A percentile compares a stretch with the other conserved stretches of the same genome.
Conservation (phyloP, 2,113 vertebrate species). For the Bothrops jararaca region DNA sequence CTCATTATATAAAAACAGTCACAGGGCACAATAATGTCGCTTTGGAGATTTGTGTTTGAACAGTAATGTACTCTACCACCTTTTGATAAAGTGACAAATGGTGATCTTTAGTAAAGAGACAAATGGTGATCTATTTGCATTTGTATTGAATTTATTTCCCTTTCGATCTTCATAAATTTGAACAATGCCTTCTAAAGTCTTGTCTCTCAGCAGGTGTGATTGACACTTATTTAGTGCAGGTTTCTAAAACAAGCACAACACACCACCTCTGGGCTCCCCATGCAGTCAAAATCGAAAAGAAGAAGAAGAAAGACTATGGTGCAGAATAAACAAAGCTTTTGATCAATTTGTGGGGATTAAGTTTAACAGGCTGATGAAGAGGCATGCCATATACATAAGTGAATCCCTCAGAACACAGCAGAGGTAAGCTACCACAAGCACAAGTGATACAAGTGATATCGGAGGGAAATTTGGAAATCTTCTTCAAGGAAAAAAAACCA, state of each 20-base stretch:
- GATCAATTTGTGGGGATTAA: conserved; percentile 16
- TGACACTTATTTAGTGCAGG: neutral
- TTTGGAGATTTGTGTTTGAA: neutral
- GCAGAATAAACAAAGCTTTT: conserved; percentile 26
- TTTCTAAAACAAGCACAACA: conserved; percentile 20
- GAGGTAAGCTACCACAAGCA: neutral
- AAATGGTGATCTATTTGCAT: neutral
- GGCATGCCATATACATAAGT: neutral
- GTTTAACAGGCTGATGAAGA: neutral
- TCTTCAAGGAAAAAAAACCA: neutral
- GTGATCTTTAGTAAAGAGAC: neutral
- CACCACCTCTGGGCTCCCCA: neutral
- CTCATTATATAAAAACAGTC: neutral
- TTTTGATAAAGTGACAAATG: conserved; percentile 3
- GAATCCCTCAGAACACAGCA: neutral
- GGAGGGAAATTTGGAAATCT: neutral
- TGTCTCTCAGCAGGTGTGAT: conserved; percentile 3
- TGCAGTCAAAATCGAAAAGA: neutral
- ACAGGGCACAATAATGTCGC: neutral
- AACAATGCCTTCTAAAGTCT: conserved; percentile 11
- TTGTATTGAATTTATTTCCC: neutral
- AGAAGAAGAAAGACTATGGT: neutral
- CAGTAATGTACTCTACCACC: neutral
- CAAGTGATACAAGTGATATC: neutral
- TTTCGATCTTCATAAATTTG: conserved; percentile 26